Base-by-base conservation (phyloP, 2,797 vertebrate species). In the Etheostoma nigrum region DNA sequence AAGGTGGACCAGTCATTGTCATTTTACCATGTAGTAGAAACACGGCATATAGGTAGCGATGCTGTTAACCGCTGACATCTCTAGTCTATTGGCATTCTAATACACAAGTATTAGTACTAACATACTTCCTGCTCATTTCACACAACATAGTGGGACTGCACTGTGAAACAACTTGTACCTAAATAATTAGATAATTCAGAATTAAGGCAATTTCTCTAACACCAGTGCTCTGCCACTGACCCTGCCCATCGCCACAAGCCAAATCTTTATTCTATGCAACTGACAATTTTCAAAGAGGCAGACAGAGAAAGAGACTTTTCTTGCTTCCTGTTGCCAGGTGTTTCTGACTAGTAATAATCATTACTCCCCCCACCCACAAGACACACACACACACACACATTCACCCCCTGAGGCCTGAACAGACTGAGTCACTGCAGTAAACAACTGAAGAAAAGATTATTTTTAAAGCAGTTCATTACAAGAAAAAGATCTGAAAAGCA, bases 241-340 rank as follows among this genome's bases (percentile, higher is more conserved):
- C 49, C 44, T 12, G 36, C 23, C 61, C 15, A 62, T 69, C 18
- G n/a, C 36, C 69, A 78, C 15, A 6, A 67, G 61, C 52, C 60
- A 77, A 76, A 54, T n/a, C 6, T 18, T 30, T 47, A 23, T 14
- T 52, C 51, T 74, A 80, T 59, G 83, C 77, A 74, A 48, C 74
- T 47, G 15, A 64, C 15, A 36, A 58, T 74, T 48, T 66, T 69
- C 67, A 74, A 40, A 74, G 13, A 49, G 52, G 70, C 58, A 66
- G 68, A 72, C 51, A 55, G 8, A 58, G 51, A 53, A 55, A 49
- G 18, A 58, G 42, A 58, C 33, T 63, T 81, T 67, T 85, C 69
- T 78, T 82, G 57, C 77, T 78, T 76, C 73, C 76, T 81, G 74
- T 74, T 71, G 64, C 82, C 89, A 80, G 85, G 86, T 90, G 86